These are phyloP conservation scores for Borostomias antarcticus DNA, from an alignment of 2,797 vertebrate genomes.

Conservation along the genomic window DNA sequence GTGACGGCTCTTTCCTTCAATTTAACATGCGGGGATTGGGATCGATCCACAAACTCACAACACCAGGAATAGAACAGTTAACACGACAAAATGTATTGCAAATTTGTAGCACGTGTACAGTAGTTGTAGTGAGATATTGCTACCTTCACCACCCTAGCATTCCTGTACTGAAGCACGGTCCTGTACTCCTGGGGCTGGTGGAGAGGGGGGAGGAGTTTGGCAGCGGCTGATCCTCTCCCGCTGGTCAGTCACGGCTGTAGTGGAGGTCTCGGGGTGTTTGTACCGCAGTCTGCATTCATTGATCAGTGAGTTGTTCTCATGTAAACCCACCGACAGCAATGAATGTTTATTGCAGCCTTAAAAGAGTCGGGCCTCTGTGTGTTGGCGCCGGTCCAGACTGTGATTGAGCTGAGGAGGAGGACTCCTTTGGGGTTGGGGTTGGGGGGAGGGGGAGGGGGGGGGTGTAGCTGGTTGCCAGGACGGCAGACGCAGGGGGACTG, in stretches of 20 bases:
- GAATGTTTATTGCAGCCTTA: constrained; percentile 99
- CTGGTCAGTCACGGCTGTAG: not conserved
- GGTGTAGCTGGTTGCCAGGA: not conserved
- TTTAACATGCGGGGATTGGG: too few species aligned
- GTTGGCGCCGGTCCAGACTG: not conserved
- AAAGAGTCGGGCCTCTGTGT: constrained; percentile 40
- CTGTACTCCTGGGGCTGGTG: not conserved
- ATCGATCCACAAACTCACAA: too few species aligned
- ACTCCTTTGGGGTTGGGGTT: not conserved
- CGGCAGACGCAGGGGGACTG: not conserved
- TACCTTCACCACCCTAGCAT: too few species aligned
- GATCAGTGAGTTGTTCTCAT: constrained; percentile 92
- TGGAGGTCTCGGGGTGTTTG: constrained; percentile 63
- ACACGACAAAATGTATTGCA: not conserved
- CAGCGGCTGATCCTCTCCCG: not conserved
- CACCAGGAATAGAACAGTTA: not conserved
- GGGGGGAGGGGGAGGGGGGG: too few species aligned
- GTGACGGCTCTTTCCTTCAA: too few species aligned
- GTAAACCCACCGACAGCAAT: constrained; percentile 99
- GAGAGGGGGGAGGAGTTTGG: too few species aligned
- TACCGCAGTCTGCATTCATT: constrained; percentile 99
- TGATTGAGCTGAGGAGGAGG: not conserved
- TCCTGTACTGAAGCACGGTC: not conserved
- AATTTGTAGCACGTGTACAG: not conserved
- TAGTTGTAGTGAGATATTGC: not conserved